Conservation (phyloP, 2,113 vertebrate species). For the Candoia aspera region DNA sequence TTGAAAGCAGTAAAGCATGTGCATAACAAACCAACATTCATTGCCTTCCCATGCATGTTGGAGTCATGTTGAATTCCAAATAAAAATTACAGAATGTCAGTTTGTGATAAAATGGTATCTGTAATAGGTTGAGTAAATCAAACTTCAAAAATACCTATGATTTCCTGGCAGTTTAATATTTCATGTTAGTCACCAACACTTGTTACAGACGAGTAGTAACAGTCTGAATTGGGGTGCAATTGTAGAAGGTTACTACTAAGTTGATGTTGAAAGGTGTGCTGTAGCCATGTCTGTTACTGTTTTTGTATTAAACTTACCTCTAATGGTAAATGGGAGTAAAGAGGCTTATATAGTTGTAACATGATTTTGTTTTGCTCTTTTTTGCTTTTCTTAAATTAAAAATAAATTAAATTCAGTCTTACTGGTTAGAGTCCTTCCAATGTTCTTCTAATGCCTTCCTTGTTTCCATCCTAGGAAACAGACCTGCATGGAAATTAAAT, state of each 20-base stretch:
- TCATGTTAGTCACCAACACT: slow-evolving; percentile 66
- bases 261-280: slow-evolving; percentile 55
- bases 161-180: slow-evolving; percentile 72
- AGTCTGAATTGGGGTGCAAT: slow-evolving; percentile 58
- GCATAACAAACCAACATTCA: slow-evolving; percentile 73
- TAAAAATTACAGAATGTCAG: slow-evolving; percentile 71
- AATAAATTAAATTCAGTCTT: neutral
- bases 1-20: slow-evolving; percentile 81
- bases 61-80: slow-evolving; percentile 66
- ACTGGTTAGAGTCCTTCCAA: neutral
- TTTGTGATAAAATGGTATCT: slow-evolving; percentile 61
- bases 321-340: slow-evolving; percentile 13
- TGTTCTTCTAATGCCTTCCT: neutral
- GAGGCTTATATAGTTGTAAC: fast-evolving
- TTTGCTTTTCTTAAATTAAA: neutral
- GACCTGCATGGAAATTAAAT: neutral
- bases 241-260: slow-evolving; percentile 67
- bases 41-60: slow-evolving; percentile 72
- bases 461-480: too few relatives aligned
- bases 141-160: slow-evolving; percentile 73
- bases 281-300: slow-evolving; percentile 31
- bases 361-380: fast-evolving
- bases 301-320: slow-evolving; percentile 15
- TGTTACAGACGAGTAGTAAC: slow-evolving; percentile 69
- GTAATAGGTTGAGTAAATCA: slow-evolving; percentile 61